Percentiles rank a stretch among this genome's conserved stretches.
These are phyloP conservation scores for Frieseomelitta varia DNA, from an alignment of 1,140 invertebrate species.

Conservation along the genomic window DNA sequence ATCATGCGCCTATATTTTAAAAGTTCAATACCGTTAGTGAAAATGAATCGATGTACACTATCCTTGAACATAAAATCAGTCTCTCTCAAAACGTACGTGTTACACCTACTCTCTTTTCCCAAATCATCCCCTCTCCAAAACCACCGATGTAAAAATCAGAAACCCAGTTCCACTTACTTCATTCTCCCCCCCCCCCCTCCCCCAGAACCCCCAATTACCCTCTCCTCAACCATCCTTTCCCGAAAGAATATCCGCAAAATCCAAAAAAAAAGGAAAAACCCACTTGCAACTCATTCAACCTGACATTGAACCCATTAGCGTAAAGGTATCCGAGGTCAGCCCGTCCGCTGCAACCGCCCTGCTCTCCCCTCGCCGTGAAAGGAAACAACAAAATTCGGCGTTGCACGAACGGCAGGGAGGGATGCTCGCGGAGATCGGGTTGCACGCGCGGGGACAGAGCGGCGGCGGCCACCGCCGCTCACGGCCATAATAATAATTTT, in stretches of 20 bases:
- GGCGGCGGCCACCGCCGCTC: neutral
- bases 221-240: rapidly evolving
- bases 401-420: neutral
- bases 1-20: neutral
- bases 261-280: no score
- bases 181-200: no score
- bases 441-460: neutral
- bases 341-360: neutral
- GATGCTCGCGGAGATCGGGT: neutral
- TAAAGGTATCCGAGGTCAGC: constrained; percentile 14
- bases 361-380: neutral
- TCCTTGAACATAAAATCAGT: no score
- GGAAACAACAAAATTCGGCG: constrained; percentile 5
- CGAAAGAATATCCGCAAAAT: neutral
- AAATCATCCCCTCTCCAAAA: neutral
- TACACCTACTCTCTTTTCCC: neutral
- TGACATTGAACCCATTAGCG: constrained; percentile 15
- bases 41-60: no score
- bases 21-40: no score
- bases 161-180: no score
- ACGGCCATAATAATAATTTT: constrained; percentile 79
- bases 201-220: no score
- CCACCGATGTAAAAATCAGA: no score
- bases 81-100: no score
- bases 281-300: neutral